Evolutionary conservation across 2,888 invertebrate species (phyloP).

Genomic region (Mesochorus sp.): DNA sequence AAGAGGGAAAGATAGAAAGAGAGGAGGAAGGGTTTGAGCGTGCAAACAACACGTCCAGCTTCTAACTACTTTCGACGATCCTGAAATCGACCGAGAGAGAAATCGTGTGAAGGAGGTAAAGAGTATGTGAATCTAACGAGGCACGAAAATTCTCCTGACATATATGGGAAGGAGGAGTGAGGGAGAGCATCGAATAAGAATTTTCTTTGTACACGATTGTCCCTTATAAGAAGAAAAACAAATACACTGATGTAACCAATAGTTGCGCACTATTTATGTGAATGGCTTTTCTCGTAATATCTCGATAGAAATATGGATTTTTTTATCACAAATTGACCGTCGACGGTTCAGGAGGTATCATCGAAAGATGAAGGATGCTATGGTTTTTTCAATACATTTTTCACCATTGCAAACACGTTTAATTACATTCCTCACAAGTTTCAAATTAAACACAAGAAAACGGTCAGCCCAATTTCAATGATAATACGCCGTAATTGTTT

Average conservation of each 20-base stretch:
- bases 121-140: constrained; percentile 44
- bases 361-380: no score
- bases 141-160: constrained; percentile 37
- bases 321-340: constrained; percentile 37
- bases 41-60: constrained; percentile 64
- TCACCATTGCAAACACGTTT: no score
- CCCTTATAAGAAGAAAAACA: neutral
- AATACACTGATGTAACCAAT: neutral
- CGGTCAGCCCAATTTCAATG: no score
- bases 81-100: constrained; percentile 57
- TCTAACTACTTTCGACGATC: constrained; percentile 62
- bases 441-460: no score
- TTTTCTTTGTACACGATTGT: constrained; percentile 27
- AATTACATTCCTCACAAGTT: no score
- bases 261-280: neutral
- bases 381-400: no score
- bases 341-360: constrained; percentile 24
- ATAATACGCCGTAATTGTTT: no score
- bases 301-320: neutral
- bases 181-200: constrained; percentile 7
- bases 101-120: constrained; percentile 42
- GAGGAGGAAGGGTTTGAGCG: constrained; percentile 49
- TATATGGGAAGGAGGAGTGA: no score
- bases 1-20: no score
- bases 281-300: no score